Evolutionary conservation across 2,888 invertebrate genomes (phyloP), one percentile per base, ranked within the genome.

Genomic region (Vandiemenella viatica): DNA sequence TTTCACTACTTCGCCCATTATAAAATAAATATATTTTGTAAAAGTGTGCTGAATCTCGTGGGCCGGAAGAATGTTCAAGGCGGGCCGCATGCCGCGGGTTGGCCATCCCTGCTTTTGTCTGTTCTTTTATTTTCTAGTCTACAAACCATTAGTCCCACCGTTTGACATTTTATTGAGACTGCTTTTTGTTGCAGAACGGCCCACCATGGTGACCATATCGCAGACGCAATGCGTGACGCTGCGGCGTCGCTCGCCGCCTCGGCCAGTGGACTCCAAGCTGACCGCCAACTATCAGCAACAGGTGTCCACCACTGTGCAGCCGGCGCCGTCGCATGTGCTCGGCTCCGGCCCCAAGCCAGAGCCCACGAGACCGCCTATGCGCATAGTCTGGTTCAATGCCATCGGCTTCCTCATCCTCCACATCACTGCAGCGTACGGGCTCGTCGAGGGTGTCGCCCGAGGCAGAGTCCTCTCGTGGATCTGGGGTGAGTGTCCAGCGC

Each of bases 311-410:
- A 21, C 20, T 0, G n/a, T 13, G n/a, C 40, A 15, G 1, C n/a
- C 22, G 4, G 19, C 42, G 8, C 18, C 1, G 1, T 8, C 10
- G n/a, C 19, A n/a, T 7, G 16, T n/a, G 13, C 7, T 42, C 20
- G 21, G 13, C 15, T 42, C 16, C 18, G 16, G 16, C 18, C 13
- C 19, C 19, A 42, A 19, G 13, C 19, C 20, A 8, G 42, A n/a
- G 13, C 10, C 10, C 3, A 32, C 32, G 3, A 10, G 32, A 32
- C 32, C 32, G 10, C 32, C 32, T 4, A 32, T 32, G 32, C 32
- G n/a, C 23, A 68, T 78, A 13, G 78, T 79, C 3, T 79, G 79
- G 79, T 67, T 64, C 54, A 79, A 79, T 61, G 73, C 68, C 0
- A 68, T 79, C 16, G 76, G 75, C 23, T 79, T 79, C 59, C 52